Percentiles rank a stretch among this genome's conserved stretches.
These are phyloP conservation scores for Hyla sarda DNA, from an alignment of 2,113 vertebrate genomes.

Conservation along the genomic window DNA sequence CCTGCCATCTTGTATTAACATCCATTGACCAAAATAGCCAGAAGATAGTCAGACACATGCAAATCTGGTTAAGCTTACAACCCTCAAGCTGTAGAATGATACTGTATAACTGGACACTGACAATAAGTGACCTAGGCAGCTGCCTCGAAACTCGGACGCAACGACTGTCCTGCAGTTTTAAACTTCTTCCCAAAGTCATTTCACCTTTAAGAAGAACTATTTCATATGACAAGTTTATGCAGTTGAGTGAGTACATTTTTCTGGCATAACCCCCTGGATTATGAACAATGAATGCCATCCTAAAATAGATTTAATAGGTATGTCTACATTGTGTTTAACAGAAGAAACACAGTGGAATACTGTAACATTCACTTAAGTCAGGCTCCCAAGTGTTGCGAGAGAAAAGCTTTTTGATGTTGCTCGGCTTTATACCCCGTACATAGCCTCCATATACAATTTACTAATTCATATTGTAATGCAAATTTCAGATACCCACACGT, in stretches of 20 bases:
- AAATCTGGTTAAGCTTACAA: not conserved
- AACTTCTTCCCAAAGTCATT: not conserved
- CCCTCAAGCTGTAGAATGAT: not conserved
- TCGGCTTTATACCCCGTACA: not conserved
- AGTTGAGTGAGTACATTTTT: conserved; percentile 18
- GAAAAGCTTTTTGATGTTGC: conserved; percentile 44
- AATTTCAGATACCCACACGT: conserved; percentile 29
- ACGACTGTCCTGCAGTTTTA: not conserved
- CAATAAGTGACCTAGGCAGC: conserved; percentile 61
- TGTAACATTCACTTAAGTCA: conserved; percentile 32
- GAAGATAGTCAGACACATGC: not conserved
- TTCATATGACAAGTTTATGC: conserved; percentile 26
- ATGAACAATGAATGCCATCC: conserved; percentile 20
- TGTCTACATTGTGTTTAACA: conserved; percentile 41
- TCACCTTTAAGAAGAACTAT: conserved; percentile 22
- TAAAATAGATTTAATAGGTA: conserved; percentile 47
- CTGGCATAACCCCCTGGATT: conserved; percentile 39
- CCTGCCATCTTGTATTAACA: not conserved
- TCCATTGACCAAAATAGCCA: too few relatives aligned
- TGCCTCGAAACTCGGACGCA: conserved; percentile 59
- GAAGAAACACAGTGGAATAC: conserved; percentile 30
- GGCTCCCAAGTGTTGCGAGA: conserved; percentile 33
- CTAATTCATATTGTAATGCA: conserved; percentile 48
- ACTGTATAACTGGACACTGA: not conserved
- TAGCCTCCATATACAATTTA: conserved; percentile 22